Percentiles rank a stretch among this genome's conserved stretches.
These are phyloP conservation scores for Rhinichthys klamathensis DNA, from an alignment of 2,113 vertebrate genomes.

Conservation along the genomic window DNA sequence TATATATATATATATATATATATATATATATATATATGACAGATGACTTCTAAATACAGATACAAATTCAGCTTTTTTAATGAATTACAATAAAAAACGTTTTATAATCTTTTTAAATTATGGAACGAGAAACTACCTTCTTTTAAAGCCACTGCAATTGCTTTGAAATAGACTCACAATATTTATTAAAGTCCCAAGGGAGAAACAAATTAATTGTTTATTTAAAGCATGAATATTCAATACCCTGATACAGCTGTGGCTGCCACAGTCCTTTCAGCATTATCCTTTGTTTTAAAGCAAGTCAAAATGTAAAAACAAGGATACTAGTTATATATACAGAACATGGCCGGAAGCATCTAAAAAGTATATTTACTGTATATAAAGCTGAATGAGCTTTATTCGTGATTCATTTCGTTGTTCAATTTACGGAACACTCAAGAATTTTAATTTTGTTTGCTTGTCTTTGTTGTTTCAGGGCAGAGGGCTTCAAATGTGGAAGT, in stretches of 20 bases:
- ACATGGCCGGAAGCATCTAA: not conserved
- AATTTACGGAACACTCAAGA: not conserved
- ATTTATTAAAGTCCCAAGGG: too few relatives aligned
- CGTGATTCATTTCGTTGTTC: constrained; percentile 22
- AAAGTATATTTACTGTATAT: not conserved
- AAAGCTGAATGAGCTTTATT: not conserved
- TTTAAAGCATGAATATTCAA: not conserved
- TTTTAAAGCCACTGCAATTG: not conserved
- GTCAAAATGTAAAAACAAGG: not conserved
- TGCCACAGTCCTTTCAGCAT: not conserved
- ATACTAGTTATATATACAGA: not conserved
- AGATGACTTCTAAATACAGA: not conserved
- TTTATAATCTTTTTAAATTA: not conserved
- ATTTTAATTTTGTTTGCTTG: not conserved
- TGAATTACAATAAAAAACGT: not conserved
- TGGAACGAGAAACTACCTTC: too few relatives aligned
- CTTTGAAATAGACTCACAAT: not conserved
- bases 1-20: too few relatives aligned
- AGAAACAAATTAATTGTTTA: not conserved
- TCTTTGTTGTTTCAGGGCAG: constrained; percentile 72
- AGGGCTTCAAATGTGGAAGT: constrained; percentile 88
- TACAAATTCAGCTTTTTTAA: not conserved
- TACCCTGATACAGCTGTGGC: not conserved
- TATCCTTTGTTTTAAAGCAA: not conserved
- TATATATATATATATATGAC: too few relatives aligned